Evolutionary conservation across 2,888 invertebrate species (phyloP), one percentile per base, ranked within the genome.

Genomic region (Pollenia labialis): DNA sequence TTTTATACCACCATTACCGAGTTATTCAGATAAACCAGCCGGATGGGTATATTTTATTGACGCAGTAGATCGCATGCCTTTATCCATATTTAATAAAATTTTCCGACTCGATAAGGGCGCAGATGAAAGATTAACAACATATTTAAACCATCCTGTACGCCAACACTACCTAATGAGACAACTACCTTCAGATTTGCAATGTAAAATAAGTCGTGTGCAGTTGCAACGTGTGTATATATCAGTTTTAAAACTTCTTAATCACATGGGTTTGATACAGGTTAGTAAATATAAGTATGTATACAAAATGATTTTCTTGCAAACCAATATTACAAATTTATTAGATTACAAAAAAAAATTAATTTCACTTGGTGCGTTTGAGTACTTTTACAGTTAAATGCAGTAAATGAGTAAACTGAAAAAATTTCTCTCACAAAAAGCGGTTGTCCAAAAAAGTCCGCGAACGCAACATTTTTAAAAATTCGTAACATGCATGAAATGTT

Each of bases 31-130:
- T 16, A 96, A 95, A 93, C 94, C 94, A 0, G 56, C 90, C 9
- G 96, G 97, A 11, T 97, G 97, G 97, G 94, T 95, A 44, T 93
- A 96, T 72, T 93, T 97, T 86, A 95, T 95, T 88, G 97, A 97
- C 90, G 92, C 96, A 1, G 92, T 97, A 8, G 93, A 96, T 6
- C 94, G 96, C 1, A 93, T 97, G 89, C 97, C 97, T 0, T 91
- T 97, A 0, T 95, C 95, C 0, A 90, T 97, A n/a, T 96, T 97
- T 88, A 94, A 96, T 11, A 95, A 96, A 90, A 90, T 97, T 12
- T 94, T 95, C 88, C 95, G 95, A 85, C 92, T 96, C 18, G 93
- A 94, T 6, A 95, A 94, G 88, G 90, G 94, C 50, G 94, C 96
- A 12, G 88, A 90, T 76, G 94, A 95, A 0, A 95, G 94, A 10